These are phyloP conservation scores for Oryctes rhinoceros DNA, from an alignment of 1,140 invertebrate species.

Conservation along the genomic window DNA sequence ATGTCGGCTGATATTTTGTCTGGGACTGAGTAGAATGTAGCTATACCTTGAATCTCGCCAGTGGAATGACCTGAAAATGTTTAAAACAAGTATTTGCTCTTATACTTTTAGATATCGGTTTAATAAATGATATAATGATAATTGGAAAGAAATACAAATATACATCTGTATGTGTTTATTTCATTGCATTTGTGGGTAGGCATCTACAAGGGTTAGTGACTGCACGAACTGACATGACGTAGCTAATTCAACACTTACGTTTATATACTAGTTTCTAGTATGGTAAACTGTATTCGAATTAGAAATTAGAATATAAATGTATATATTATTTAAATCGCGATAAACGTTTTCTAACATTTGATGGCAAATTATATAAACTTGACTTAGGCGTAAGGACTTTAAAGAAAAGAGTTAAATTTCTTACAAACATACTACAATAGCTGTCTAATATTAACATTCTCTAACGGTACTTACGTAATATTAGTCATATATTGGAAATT, in stretches of 20 bases:
- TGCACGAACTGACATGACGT: not conserved
- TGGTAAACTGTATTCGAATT: not conserved
- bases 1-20: slow-evolving; percentile 9
- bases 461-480: too few relatives aligned
- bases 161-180: not conserved
- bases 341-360: not conserved
- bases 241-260: not conserved
- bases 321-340: slow-evolving; percentile 3
- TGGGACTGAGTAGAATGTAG: slow-evolving; percentile 13
- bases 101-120: slow-evolving; percentile 22
- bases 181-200: not conserved
- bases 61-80: slow-evolving; percentile 30
- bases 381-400: too few relatives aligned
- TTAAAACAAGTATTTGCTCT: slow-evolving; percentile 35
- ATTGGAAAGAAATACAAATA: slow-evolving; percentile 11
- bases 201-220: not conserved
- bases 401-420: too few relatives aligned
- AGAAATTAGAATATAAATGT: not conserved
- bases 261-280: not conserved
- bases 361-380: too few relatives aligned
- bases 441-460: too few relatives aligned
- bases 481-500: not conserved
- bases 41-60: slow-evolving; percentile 5
- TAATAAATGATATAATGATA: slow-evolving; percentile 7
- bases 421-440: too few relatives aligned